A percentile compares a stretch with the other conserved stretches of the same genome.
phyloP scores from a whole-genome alignment of 2,797 vertebrate species.

The Sebastiscus tertius region DNA sequence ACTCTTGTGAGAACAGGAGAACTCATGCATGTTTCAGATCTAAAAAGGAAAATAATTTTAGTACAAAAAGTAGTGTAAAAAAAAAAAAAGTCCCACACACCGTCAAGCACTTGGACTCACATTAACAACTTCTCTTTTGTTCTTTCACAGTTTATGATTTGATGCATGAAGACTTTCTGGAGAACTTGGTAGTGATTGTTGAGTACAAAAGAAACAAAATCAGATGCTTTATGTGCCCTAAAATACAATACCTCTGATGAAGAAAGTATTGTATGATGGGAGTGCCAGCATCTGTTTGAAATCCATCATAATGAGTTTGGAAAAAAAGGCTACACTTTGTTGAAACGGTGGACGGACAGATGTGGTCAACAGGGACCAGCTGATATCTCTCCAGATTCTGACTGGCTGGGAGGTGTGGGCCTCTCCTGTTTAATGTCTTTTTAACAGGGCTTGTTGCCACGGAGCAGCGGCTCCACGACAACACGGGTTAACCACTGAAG shows the following conservation, averaged over 20 bases:
- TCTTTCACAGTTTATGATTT: no score
- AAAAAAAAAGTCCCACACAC: no score
- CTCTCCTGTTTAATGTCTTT: background rate
- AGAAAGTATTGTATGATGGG: no score
- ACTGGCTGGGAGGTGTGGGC: background rate
- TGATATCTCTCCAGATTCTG: background rate
- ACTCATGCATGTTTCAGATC: rapidly evolving
- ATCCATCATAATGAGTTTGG: background rate
- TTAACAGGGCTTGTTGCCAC: background rate
- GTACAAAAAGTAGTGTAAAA: no score
- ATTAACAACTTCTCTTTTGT: no score
- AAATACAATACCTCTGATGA: no score
- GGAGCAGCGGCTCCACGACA: background rate
- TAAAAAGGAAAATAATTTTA: no score
- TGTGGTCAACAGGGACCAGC: background rate
- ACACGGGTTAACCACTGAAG: background rate
- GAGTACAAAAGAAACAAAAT: no score
- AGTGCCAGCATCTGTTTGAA: background rate
- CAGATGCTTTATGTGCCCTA: rapidly evolving
- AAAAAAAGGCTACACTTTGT: background rate
- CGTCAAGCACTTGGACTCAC: no score
- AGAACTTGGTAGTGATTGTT: no score
- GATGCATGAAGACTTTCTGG: no score
- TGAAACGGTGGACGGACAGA: background rate
- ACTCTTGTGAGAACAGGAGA: background rate